Conservation (phyloP, 2,797 vertebrate genomes). For the Rhinogobio ventralis region DNA sequence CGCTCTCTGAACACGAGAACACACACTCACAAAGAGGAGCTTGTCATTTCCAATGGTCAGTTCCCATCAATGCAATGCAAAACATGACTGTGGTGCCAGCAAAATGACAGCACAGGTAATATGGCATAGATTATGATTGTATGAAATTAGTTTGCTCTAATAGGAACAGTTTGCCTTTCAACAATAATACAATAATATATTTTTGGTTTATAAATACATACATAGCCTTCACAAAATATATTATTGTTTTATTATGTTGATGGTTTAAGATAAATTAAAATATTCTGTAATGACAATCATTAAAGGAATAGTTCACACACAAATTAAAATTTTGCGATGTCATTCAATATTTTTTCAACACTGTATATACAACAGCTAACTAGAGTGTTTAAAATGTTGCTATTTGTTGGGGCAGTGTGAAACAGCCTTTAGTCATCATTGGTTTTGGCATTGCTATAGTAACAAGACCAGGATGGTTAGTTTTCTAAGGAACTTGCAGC, state of each 20-base stretch:
- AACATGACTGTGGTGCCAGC: not conserved
- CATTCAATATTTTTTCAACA: not conserved
- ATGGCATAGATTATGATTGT: not conserved
- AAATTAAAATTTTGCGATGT: no score
- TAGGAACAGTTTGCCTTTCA: not conserved
- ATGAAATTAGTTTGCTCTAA: not conserved
- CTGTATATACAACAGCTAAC: not conserved
- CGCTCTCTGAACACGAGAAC: constrained; percentile 4
- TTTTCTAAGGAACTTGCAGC: not conserved
- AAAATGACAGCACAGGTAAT: not conserved
- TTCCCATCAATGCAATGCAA: not conserved
- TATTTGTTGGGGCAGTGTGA: not conserved
- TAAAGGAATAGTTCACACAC: no score
- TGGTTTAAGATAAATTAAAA: no score
- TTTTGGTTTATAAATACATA: not conserved
- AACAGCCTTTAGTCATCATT: constrained; percentile 27
- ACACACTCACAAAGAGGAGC: not conserved
- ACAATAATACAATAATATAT: not conserved
- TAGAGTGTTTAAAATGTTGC: not conserved
- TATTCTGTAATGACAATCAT: not conserved
- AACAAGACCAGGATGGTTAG: constrained; percentile 1
- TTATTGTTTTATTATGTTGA: not conserved
- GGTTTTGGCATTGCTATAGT: constrained; percentile 10
- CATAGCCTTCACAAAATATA: no score
- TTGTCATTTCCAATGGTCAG: not conserved